Conservation (phyloP, 2,888 invertebrate genomes). For the Torymus tubicola region DNA sequence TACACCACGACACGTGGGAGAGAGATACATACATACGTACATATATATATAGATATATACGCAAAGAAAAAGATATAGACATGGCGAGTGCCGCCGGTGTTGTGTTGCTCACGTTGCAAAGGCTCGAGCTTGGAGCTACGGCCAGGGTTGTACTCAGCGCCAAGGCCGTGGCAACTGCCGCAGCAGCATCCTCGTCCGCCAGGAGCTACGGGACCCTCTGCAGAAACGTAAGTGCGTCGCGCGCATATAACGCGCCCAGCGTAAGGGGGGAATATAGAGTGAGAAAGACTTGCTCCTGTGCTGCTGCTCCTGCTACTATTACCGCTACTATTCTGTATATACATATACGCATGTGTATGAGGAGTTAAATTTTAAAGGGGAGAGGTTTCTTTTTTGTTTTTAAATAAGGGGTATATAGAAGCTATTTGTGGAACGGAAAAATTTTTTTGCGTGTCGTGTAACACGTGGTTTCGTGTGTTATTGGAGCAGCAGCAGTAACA, state of each 20-base stretch:
- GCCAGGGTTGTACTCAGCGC: conserved; percentile 12
- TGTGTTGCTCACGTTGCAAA: conserved; percentile 36
- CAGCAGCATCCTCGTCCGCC: background rate
- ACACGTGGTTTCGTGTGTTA: too few relatives aligned
- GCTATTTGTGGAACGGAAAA: too few relatives aligned
- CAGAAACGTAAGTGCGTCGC: conserved; percentile 46
- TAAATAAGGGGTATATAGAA: too few relatives aligned
- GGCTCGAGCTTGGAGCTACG: conserved; percentile 32
- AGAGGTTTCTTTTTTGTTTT: too few relatives aligned
- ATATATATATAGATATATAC: background rate
- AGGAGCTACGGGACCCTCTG: conserved; percentile 35
- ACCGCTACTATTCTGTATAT: too few relatives aligned
- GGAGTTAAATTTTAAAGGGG: too few relatives aligned
- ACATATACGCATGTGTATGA: too few relatives aligned
- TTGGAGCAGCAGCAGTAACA: too few relatives aligned
- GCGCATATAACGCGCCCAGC: background rate
- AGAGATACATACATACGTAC: background rate
- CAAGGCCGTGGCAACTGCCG: conserved; percentile 7
- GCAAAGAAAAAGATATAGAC: conserved; percentile 43
- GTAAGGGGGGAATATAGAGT: too few relatives aligned
- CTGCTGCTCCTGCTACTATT: too few relatives aligned
- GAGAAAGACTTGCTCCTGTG: too few relatives aligned
- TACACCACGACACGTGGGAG: background rate
- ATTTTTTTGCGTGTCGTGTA: too few relatives aligned
- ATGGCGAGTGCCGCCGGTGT: conserved; percentile 68